Conservation (phyloP, 2,113 vertebrate species). For the Danionella cerebrum region DNA sequence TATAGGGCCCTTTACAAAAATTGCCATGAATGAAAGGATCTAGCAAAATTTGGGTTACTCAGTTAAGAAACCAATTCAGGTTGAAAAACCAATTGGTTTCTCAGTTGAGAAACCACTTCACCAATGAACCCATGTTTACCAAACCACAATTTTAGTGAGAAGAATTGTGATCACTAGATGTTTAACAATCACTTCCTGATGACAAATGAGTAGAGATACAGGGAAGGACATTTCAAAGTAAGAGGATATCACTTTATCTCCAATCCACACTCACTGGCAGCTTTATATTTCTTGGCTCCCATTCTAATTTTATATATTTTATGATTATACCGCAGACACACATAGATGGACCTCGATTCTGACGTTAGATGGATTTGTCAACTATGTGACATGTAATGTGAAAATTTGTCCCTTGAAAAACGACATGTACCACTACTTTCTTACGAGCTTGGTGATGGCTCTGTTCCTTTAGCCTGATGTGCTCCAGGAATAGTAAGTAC, state of each 20-base stretch:
- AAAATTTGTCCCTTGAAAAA: too few relatives aligned
- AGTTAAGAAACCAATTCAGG: too few relatives aligned
- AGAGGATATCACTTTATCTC: constrained; percentile 2
- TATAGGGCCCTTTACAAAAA: too few relatives aligned
- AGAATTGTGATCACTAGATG: background rate
- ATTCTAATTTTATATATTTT: constrained; percentile 4
- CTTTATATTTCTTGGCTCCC: constrained; percentile 4
- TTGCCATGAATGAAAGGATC: too few relatives aligned
- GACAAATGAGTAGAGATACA: constrained; percentile 14
- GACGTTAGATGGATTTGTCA: too few relatives aligned
- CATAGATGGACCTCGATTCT: background rate
- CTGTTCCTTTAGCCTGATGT: constrained; percentile 6
- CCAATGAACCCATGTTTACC: too few relatives aligned
- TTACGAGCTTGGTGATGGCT: too few relatives aligned
- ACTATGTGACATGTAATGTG: background rate
- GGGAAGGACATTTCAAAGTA: background rate
- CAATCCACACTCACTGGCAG: background rate
- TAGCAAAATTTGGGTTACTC: too few relatives aligned
- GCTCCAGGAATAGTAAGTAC: constrained; percentile 15
- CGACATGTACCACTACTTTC: too few relatives aligned
- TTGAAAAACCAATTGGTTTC: too few relatives aligned
- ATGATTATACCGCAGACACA: background rate
- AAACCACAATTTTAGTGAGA: background rate
- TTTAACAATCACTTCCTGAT: background rate
- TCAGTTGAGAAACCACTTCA: too few relatives aligned